Percentiles rank a stretch among this genome's conserved stretches.
Conservation (phyloP, 2,888 invertebrate species). For the Dioctria linearis region DNA sequence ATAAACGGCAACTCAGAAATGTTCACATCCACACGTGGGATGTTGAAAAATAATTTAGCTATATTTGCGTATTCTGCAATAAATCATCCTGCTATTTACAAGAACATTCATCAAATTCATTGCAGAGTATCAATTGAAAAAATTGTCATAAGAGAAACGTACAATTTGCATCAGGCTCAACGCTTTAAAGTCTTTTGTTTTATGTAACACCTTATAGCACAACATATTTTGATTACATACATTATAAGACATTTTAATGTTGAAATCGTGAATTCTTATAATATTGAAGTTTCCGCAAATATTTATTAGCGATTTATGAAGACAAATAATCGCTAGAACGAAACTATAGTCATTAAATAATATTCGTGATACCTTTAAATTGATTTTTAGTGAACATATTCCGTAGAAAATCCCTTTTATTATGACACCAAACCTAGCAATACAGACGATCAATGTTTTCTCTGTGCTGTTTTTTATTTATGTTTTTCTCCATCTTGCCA, state of each 20-base stretch:
- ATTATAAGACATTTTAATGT: too few relatives aligned
- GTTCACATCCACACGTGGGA: slow-evolving; percentile 7
- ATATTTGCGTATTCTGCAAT: too few relatives aligned
- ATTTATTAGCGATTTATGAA: slow-evolving; percentile 31
- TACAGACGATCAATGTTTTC: slow-evolving; percentile 38
- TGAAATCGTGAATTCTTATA: too few relatives aligned
- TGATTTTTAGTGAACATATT: slow-evolving; percentile 27
- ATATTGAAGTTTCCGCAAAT: slow-evolving; percentile 25
- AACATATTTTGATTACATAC: too few relatives aligned
- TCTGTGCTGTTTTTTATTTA: neutral
- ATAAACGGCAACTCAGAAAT: slow-evolving; percentile 24
- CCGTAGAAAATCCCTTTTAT: slow-evolving; percentile 43
- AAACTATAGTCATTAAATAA: slow-evolving; percentile 26
- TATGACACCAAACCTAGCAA: slow-evolving; percentile 46
- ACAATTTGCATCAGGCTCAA: too few relatives aligned
- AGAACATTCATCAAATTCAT: too few relatives aligned
- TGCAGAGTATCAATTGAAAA: too few relatives aligned
- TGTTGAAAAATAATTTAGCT: neutral
- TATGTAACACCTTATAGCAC: too few relatives aligned
- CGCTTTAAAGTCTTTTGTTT: too few relatives aligned
- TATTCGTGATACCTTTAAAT: slow-evolving; percentile 44
- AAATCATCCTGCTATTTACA: too few relatives aligned
- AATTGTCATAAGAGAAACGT: too few relatives aligned
- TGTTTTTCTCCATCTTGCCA: slow-evolving; percentile 24
- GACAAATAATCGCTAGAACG: slow-evolving; percentile 1